Evolutionary conservation across 2,888 invertebrate species (phyloP), one percentile per base, ranked within the genome.

Genomic region (Nemoura dubitans): DNA sequence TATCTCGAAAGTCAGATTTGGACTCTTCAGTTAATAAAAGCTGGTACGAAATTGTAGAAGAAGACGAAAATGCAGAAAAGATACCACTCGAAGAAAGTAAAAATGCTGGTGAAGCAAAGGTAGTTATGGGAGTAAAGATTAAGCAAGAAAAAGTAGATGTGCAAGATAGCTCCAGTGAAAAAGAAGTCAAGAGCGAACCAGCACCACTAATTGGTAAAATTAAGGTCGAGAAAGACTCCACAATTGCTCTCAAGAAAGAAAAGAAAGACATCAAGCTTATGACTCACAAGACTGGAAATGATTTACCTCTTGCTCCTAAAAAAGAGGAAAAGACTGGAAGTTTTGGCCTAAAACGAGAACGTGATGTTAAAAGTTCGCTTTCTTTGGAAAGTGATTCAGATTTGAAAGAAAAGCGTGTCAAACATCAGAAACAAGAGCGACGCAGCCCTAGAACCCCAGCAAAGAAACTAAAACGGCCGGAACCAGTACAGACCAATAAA

Each of bases 41-140:
- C 2, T 87, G 87, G 87, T 84, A 30, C 76, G 85, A 87, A 36
- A 27, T 87, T 5, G 28, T 87, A 28, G 87, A 87, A 30, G 87
- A 85, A 59, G 87, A 87, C 26, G 87, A 87, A 59, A 16, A 27
- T 14, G 87, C 21, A 14, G 25, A 29, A 3, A 21, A 76, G 29
- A 76, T n/a, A 27, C 84, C 78, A 10, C 25, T 85, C 21, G 76
- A 26, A 16, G 0, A 7, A 76, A 29, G 81, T 59, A 1, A 59
- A 59, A 59, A 77, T 30, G 28, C 76, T 30, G 26, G 16, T 30
- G 83, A 81, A 81, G 81, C 14, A 27, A 81, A 36, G 36, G 36
- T 30, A 14, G 30, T 30, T 81, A 5, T 14, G 21, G n/a, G 27
- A 78, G 81, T 81, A 5, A 81, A 28, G 30, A 30, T 81, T 5